Base-by-base conservation (phyloP, 1,140 invertebrate genomes). In the Gonioctena quinquepunctata region DNA sequence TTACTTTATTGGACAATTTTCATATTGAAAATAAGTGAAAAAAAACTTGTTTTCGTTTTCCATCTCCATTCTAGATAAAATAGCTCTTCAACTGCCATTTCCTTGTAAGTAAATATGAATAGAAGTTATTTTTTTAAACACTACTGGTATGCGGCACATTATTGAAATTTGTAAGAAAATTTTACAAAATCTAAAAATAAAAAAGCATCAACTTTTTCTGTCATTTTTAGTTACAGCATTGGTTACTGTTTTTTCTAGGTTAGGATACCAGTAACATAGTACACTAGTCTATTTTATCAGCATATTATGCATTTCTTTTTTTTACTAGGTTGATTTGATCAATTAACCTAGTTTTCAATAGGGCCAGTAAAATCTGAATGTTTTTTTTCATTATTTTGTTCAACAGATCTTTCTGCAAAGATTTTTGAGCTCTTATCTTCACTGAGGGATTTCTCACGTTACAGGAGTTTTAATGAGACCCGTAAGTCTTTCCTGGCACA, bases 61-160 rank as follows among this genome's bases (percentile, higher is more conserved):
- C 19, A 33, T 23, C 42, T 26, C n/a, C 57, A 60, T 60, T 26
- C 16, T 60, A 60, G 57, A 60, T 13, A 8, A 26, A 60, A 60
- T 60, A 60, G 57, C 22, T 60, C 57, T 11, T 26, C 25, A 60
- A 60, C 69, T 67, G 69, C 69, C 69, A 67, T 70, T 62, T 60
- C 57, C n/a, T 18, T 71, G 69, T 70, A 66, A 70, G 68, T 70
- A 70, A 48, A 70, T 70, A 70, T 65, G 54, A 50, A 22, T 60
- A 18, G 52, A 23, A 48, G 59, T 62, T 2, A 27, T 63, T 70
- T 67, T 66, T 25, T 66, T 54, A 48, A 57, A 66, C 63, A 66
- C 57, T 61, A 64, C 62, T 64, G 33, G 54, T 66, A 65, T 52
- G n/a, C 19, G 23, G 23, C 23, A 11, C 7, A 13, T 25, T 59